Evolutionary conservation across 2,888 invertebrate species (phyloP).

Genomic region (Athalia circularis): DNA sequence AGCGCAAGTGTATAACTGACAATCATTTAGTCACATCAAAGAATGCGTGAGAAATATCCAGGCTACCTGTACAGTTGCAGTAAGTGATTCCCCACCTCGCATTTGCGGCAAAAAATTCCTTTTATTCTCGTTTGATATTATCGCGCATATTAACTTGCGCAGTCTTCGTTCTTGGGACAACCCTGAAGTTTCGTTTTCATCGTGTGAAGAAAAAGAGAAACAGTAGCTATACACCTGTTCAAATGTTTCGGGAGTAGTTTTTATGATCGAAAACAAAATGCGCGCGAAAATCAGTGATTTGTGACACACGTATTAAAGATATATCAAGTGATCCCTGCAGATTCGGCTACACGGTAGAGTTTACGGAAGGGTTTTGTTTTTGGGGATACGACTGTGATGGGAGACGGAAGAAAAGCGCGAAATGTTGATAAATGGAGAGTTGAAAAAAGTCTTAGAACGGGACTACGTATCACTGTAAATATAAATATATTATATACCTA

Average conservation of each 20-base stretch:
- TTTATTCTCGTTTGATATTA: no score
- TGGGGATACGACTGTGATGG: no score
- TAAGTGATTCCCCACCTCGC: background rate
- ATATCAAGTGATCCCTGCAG: no score
- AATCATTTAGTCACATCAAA: background rate
- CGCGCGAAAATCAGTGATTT: no score
- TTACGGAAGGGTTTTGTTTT: no score
- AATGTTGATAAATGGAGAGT: conserved; percentile 17
- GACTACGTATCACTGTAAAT: conserved; percentile 32
- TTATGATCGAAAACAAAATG: no score
- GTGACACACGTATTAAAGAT: no score
- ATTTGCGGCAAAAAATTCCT: no score
- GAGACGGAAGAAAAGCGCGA: background rate
- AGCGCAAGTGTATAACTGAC: background rate
- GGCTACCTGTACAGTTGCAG: background rate
- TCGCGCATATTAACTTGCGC: no score
- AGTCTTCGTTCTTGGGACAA: background rate
- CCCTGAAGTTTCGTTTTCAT: background rate
- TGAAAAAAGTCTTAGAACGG: conserved; percentile 30
- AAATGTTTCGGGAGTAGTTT: no score
- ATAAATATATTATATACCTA: conserved; percentile 27
- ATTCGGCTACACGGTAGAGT: no score
- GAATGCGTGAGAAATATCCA: conserved; percentile 8
- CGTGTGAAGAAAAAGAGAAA: conserved; percentile 25
- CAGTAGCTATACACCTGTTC: no score